Conservation (phyloP, 1,140 invertebrate genomes). For the Bursaphelenchus mucronatus region DNA sequence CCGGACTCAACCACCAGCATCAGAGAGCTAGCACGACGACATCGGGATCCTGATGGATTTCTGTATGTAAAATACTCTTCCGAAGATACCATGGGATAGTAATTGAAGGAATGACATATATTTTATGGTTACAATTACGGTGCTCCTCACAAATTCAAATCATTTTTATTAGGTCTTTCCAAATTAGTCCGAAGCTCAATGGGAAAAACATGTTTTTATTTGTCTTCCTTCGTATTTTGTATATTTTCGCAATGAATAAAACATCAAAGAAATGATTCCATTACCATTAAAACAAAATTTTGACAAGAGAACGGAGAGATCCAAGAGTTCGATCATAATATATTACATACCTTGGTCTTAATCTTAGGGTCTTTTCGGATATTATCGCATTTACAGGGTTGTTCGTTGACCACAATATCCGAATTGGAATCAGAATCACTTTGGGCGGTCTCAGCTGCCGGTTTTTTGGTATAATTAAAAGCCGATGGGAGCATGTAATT, state of each 20-base stretch:
- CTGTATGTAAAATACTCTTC: conserved; percentile 12
- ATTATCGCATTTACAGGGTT: conserved; percentile 18
- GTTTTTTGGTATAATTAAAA: conserved; percentile 12
- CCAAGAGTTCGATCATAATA: conserved; percentile 7
- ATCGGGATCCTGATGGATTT: conserved; percentile 3
- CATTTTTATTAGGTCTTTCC: no score
- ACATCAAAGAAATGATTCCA: no score
- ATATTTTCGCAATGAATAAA: no score
- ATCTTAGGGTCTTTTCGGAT: conserved; percentile 26
- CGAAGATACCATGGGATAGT: conserved; percentile 10
- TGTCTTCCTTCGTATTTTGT: no score
- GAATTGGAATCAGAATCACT: conserved; percentile 3
- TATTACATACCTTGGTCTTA: conserved; percentile 25
- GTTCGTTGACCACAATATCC: neutral
- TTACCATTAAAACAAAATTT: no score
- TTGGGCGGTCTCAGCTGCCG: neutral
- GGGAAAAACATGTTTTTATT: no score
- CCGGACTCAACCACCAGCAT: conserved; percentile 6
- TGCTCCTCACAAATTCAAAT: no score
- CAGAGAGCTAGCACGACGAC: neutral
- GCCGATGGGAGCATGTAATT: conserved; percentile 24
- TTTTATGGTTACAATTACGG: no score
- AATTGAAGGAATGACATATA: neutral
- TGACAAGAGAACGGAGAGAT: no score
- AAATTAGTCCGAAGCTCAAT: no score